phyloP scores from a whole-genome alignment of 2,797 vertebrate species.

The Hippocampus kuda region DNA sequence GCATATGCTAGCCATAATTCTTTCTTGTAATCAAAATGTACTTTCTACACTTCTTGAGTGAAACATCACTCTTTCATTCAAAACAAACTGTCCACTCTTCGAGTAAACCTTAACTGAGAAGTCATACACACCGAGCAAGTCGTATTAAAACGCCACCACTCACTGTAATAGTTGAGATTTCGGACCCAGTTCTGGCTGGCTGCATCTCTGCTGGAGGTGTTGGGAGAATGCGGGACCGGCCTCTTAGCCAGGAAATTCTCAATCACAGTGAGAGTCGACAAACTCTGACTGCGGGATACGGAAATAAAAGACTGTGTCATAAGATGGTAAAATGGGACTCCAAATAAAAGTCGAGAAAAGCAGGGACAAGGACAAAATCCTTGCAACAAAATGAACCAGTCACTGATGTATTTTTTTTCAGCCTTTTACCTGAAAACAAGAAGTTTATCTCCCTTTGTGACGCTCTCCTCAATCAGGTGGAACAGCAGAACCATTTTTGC shows the following conservation, averaged over 20 bases:
- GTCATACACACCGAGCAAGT: background rate
- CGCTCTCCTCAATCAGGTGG: conserved; percentile 89
- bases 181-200: conserved; percentile 76
- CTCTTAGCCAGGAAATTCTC: conserved; percentile 89
- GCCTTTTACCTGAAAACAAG: conserved; percentile 84
- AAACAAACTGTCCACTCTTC: background rate
- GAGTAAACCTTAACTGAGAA: background rate
- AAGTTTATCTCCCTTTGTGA: conserved; percentile 87
- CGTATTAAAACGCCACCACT: conserved; percentile 43
- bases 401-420: background rate
- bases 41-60: background rate
- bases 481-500: conserved; percentile 97
- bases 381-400: background rate
- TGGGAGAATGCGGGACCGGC: conserved; percentile 68
- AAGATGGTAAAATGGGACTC: conserved; percentile 1
- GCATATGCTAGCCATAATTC: background rate
- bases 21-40: background rate
- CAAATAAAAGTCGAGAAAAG: background rate
- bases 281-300: conserved; percentile 78
- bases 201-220: conserved; percentile 47
- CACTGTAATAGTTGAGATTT: conserved; percentile 90
- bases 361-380: background rate
- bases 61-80: background rate
- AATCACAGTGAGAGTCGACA: conserved; percentile 90
- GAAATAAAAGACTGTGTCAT: background rate